Base-by-base conservation (phyloP, 2,113 vertebrate species). In the Heliornis fulica region DNA sequence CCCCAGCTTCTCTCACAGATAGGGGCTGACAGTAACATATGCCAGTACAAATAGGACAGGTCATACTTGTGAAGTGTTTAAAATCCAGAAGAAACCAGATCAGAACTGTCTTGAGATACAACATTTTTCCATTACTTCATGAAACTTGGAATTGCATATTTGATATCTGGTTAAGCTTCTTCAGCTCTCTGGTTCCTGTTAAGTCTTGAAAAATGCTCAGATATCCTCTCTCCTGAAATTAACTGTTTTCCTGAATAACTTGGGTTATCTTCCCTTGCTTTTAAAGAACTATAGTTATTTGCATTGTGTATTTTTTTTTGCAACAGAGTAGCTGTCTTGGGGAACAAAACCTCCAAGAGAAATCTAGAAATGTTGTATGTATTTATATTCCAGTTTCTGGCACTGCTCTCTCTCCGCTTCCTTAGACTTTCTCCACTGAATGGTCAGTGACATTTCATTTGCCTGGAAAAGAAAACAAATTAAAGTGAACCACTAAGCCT, bases 381-480 rank as follows among this genome's bases (percentile, higher is more conserved):
- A 78, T 81, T 95, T 83, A 46, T 93, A 70, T 84, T 92, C 74
- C 64, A 63, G 32, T 74, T 92, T 88, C 80, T 97, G 95, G 76
- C 79, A 81, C 21, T 94, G 68, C 79, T 74, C 41, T 28, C 69
- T 87, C 26, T 83, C 90, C 13, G 36, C 79, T 93, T 83, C 60
- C 76, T 94, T 63, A 66, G 85, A 70, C 54, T 70, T 94, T 77
- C 36, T 92, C 6, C 19, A 31, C 34, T 63, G n/a, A 93, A 56
- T 87, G 84, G 83, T 89, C 77, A 93, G 65, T 95, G 82, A 64
- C 53, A 87, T 50, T 94, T 93, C 74, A 71, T 84, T 95, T 96
- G 72, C 81, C 81, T 94, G 74, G 86, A 94, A 94, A 91, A 94
- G 89, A 94, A 95, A 92, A 87, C 71, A 95, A 76, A 84, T 84